Evolutionary conservation across 2,888 invertebrate genomes (phyloP).

Genomic region (Caenorhabditis imperialis): DNA sequence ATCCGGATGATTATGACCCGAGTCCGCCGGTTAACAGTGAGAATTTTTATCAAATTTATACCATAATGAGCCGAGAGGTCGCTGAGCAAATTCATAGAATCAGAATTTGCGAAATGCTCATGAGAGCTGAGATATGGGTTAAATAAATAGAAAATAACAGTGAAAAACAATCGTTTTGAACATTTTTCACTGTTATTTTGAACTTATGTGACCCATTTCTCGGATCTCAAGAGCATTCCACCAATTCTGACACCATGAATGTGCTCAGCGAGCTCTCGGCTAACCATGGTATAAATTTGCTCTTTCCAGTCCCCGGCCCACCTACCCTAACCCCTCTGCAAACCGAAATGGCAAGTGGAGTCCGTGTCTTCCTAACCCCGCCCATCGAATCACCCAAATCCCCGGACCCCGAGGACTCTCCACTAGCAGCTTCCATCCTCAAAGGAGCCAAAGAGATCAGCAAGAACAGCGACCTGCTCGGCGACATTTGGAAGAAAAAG

Average conservation of each 20-base stretch:
- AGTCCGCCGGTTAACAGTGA: conserved; percentile 16
- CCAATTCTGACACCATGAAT: no score
- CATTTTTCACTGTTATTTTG: no score
- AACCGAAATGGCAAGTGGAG: conserved; percentile 31
- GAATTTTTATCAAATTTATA: not conserved
- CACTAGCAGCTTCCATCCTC: conserved; percentile 73
- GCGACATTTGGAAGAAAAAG: conserved; percentile 65
- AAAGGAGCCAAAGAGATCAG: conserved; percentile 70
- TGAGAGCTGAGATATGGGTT: no score
- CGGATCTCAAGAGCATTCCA: no score
- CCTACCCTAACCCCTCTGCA: conserved; percentile 14
- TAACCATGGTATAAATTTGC: no score
- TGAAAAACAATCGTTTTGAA: no score
- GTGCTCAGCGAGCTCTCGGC: no score
- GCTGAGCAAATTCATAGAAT: no score
- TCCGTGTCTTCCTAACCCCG: conserved; percentile 27
- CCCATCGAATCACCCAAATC: conserved; percentile 48
- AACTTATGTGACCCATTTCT: no score
- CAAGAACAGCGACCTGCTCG: conserved; percentile 35
- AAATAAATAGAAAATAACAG: no score
- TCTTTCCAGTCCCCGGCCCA: conserved; percentile 12
- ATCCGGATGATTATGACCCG: conserved; percentile 39
- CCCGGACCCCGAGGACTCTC: conserved; percentile 74
- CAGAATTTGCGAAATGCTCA: no score
- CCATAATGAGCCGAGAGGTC: not conserved